Percentiles rank a stretch among this genome's conserved stretches.
These are phyloP conservation scores for Euwallacea similis DNA, from an alignment of 1,140 invertebrate species.

Conservation along the genomic window DNA sequence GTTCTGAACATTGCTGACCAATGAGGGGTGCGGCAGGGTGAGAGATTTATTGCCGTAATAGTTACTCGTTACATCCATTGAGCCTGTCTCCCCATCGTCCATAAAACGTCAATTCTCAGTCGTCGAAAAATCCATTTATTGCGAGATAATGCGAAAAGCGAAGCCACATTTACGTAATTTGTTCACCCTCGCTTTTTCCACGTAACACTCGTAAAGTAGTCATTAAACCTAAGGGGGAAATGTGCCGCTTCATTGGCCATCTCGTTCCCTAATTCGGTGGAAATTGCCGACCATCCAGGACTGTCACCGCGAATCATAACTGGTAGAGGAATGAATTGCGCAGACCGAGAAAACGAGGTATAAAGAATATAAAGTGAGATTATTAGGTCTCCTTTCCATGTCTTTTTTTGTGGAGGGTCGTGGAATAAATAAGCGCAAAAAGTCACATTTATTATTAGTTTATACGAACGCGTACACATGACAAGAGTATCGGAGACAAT, in stretches of 20 bases:
- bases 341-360: slow-evolving; percentile 16
- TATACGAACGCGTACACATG: no score
- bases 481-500: no score
- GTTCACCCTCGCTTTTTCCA: slow-evolving; percentile 15
- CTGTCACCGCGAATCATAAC: slow-evolving; percentile 40
- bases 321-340: slow-evolving; percentile 19
- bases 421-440: not conserved
- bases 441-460: not conserved
- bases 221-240: slow-evolving; percentile 29
- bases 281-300: slow-evolving; percentile 41
- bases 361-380: slow-evolving; percentile 17
- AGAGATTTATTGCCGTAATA: no score
- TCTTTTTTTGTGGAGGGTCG: not conserved
- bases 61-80: not conserved
- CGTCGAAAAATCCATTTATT: slow-evolving; percentile 19
- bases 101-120: slow-evolving; percentile 1
- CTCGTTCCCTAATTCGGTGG: slow-evolving; percentile 39
- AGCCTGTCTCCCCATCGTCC: not conserved
- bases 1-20: no score
- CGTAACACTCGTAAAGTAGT: slow-evolving; percentile 24
- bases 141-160: slow-evolving; percentile 15
- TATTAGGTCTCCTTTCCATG: slow-evolving; percentile 1
- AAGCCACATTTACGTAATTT: slow-evolving; percentile 22
- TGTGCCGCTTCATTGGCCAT: slow-evolving; percentile 38
- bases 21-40: no score